phyloP scores from a whole-genome alignment of 2,888 invertebrate species.

The Perizoma flavofasciatum region DNA sequence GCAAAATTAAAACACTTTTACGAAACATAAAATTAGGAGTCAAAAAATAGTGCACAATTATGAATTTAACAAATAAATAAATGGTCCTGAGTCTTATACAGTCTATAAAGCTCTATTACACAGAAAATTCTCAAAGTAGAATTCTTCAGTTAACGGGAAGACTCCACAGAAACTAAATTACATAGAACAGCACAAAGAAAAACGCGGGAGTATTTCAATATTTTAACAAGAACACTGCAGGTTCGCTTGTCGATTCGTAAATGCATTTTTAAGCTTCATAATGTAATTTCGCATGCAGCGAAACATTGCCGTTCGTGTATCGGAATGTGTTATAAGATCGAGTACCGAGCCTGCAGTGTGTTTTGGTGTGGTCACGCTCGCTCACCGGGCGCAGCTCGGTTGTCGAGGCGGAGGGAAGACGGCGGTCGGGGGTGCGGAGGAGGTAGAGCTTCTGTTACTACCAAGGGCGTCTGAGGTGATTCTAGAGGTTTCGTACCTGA shows the following conservation, averaged over 20 bases:
- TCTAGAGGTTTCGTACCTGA: slow-evolving; percentile 90
- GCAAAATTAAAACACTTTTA: slow-evolving; percentile 62
- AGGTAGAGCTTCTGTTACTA: slow-evolving; percentile 77
- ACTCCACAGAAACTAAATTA: slow-evolving; percentile 63
- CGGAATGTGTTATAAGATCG: slow-evolving; percentile 66
- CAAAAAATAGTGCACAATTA: slow-evolving; percentile 66
- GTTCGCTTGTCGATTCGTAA: slow-evolving; percentile 64
- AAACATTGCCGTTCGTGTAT: slow-evolving; percentile 35
- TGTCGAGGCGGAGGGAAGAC: slow-evolving; percentile 81
- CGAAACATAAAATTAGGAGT: slow-evolving; percentile 55
- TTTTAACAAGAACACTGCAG: slow-evolving; percentile 71
- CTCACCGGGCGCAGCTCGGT: slow-evolving; percentile 83
- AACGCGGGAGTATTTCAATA: slow-evolving; percentile 68
- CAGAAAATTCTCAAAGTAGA: slow-evolving; percentile 62
- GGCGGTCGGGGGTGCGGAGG: slow-evolving; percentile 78
- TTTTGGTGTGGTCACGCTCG: slow-evolving; percentile 73
- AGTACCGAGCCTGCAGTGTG: slow-evolving; percentile 72
- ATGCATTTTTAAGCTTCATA: slow-evolving; percentile 58
- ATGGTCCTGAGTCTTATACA: slow-evolving; percentile 82
- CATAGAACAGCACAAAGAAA: slow-evolving; percentile 74
- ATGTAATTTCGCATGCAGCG: slow-evolving; percentile 31
- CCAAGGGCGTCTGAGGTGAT: slow-evolving; percentile 92
- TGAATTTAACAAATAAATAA: slow-evolving; percentile 60
- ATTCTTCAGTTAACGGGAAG: slow-evolving; percentile 48
- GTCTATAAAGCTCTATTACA: slow-evolving; percentile 79